These are phyloP conservation scores for Drosophila melanosoma DNA, from an alignment of 2,888 invertebrate species.

Conservation along the genomic window DNA sequence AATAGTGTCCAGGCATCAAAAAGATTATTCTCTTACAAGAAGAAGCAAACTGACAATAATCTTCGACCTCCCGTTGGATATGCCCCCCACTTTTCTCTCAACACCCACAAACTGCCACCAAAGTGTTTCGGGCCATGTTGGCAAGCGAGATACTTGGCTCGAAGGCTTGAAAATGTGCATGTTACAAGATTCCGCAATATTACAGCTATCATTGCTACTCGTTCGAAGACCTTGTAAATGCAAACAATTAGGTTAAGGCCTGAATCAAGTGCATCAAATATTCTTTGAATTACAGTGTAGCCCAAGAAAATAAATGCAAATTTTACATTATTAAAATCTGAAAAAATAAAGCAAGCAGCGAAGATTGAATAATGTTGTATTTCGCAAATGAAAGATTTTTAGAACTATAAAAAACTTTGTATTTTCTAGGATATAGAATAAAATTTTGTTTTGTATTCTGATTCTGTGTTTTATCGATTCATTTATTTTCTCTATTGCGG, in stretches of 20 bases:
- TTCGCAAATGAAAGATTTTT: background rate
- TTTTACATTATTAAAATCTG: background rate
- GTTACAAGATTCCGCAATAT: conserved; percentile 30
- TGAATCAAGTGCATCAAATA: conserved; percentile 17
- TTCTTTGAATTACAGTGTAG: no score
- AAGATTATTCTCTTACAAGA: background rate
- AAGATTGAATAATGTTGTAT: background rate
- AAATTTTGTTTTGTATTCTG: background rate
- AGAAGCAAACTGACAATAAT: no score
- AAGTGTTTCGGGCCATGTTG: background rate
- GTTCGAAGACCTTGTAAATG: conserved; percentile 22
- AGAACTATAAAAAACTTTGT: fast-evolving
- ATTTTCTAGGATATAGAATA: background rate
- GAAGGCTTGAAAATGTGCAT: conserved; percentile 1
- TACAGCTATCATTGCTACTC: conserved; percentile 46
- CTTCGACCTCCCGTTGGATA: background rate
- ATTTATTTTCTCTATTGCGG: no score
- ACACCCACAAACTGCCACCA: background rate
- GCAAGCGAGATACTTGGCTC: background rate
- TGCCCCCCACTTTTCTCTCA: background rate
- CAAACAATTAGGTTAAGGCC: conserved; percentile 1
- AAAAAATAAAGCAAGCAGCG: background rate
- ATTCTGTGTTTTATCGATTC: background rate
- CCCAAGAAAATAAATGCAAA: background rate
- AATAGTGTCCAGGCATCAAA: background rate